Evolutionary conservation across 2,888 invertebrate species (phyloP).

Genomic region (Parnassius mnemosyne): DNA sequence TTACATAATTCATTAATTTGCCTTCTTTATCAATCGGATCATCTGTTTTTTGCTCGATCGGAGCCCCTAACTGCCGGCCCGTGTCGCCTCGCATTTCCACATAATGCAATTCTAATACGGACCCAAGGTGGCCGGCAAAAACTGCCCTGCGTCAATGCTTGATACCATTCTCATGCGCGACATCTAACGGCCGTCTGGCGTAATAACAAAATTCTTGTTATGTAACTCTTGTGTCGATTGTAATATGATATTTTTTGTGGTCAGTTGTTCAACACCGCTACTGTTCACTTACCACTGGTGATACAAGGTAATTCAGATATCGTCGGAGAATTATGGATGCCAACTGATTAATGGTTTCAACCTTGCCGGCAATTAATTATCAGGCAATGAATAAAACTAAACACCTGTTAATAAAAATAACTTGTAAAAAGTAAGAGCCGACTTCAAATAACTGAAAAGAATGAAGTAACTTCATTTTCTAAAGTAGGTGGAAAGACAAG

Average conservation of each 20-base stretch:
- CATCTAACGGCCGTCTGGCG: slow-evolving; percentile 29
- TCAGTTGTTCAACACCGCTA: neutral
- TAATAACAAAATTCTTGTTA: slow-evolving; percentile 27
- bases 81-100: slow-evolving; percentile 33
- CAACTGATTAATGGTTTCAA: slow-evolving; percentile 1
- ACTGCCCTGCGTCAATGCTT: slow-evolving; percentile 32
- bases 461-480: no score
- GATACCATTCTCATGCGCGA: slow-evolving; percentile 35
- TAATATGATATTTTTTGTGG: slow-evolving; percentile 16
- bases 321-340: neutral
- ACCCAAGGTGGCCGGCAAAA: slow-evolving; percentile 42
- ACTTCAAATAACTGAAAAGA: no score
- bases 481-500: no score
- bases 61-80: slow-evolving; percentile 30
- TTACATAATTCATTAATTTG: slow-evolving; percentile 59
- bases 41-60: slow-evolving; percentile 16
- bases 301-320: neutral
- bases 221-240: slow-evolving; percentile 11
- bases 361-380: no score
- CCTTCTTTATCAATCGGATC: slow-evolving; percentile 40
- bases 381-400: neutral
- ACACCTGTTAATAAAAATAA: no score
- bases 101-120: slow-evolving; percentile 42
- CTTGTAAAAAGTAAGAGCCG: no score
- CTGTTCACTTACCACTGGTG: neutral